phyloP scores from a whole-genome alignment of 2,113 vertebrate species.

The Chionis minor region DNA sequence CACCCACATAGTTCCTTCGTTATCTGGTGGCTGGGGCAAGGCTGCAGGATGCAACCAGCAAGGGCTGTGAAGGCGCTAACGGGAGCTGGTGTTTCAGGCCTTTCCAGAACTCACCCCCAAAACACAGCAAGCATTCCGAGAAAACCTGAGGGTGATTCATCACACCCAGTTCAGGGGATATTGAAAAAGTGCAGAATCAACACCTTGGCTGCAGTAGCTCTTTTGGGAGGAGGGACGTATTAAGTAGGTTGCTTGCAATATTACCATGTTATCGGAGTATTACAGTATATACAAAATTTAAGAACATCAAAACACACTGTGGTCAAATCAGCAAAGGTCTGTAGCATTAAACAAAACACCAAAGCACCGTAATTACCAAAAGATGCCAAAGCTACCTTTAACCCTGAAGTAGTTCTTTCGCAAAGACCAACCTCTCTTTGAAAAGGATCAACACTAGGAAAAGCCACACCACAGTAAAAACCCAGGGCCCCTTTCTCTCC shows the following conservation, averaged over 20 bases:
- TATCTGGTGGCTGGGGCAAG: background rate
- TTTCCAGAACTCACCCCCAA: background rate
- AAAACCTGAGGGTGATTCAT: background rate
- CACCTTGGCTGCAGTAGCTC: background rate
- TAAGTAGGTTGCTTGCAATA: background rate
- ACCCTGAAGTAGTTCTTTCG: background rate
- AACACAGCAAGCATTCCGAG: background rate
- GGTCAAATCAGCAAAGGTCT: background rate
- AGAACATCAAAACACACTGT: background rate
- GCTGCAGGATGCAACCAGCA: background rate
- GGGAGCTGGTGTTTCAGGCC: background rate
- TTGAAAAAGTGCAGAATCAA: background rate
- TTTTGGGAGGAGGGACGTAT: background rate
- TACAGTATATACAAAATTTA: background rate
- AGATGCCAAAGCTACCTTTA: background rate
- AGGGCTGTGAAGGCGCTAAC: background rate
- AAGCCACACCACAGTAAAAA: background rate
- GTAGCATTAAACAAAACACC: background rate
- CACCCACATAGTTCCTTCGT: background rate
- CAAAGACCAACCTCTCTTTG: background rate
- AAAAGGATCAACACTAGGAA: background rate
- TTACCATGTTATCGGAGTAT: background rate
- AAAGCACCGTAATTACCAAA: background rate
- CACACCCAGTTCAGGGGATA: background rate
- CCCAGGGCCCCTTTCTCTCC: background rate